Conservation (phyloP, 2,797 vertebrate genomes). For the Taenioides sp. region DNA sequence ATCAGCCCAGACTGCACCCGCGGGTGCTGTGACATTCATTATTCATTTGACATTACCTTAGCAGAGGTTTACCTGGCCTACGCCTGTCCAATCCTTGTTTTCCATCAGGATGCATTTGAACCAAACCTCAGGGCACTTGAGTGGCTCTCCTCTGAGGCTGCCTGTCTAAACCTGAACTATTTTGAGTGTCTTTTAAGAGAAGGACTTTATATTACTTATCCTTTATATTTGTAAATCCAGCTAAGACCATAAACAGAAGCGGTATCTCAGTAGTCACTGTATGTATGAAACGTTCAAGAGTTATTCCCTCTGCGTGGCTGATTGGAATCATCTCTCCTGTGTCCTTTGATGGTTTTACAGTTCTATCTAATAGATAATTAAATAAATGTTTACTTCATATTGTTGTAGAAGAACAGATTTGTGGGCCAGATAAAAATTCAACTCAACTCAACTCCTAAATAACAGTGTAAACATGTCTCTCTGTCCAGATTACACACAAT, state of each 20-base stretch:
- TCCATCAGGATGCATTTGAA: conserved; percentile 43
- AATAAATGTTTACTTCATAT: neutral
- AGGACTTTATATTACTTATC: neutral
- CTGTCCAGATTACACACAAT: neutral
- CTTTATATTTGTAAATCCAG: neutral
- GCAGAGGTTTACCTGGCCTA: conserved; percentile 53
- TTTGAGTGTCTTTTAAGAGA: conserved; percentile 15
- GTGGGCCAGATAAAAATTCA: neutral
- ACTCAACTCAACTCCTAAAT: neutral
- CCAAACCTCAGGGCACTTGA: conserved; percentile 32
- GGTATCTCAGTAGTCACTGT: neutral
- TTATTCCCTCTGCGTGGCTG: neutral
- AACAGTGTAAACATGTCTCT: neutral
- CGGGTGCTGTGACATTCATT: conserved; percentile 53
- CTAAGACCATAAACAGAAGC: neutral
- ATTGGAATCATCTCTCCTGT: neutral
- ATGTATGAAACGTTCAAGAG: too few species aligned
- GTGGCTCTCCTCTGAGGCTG: conserved; percentile 37
- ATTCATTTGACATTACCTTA: conserved; percentile 56
- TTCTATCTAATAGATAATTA: neutral
- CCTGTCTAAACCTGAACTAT: conserved; percentile 23
- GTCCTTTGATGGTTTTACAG: neutral
- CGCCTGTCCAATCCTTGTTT: conserved; percentile 61
- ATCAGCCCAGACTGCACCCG: conserved; percentile 45
- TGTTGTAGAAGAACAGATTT: neutral